Conservation (phyloP, 2,888 invertebrate species). For the Leptodirus hochenwartii region DNA sequence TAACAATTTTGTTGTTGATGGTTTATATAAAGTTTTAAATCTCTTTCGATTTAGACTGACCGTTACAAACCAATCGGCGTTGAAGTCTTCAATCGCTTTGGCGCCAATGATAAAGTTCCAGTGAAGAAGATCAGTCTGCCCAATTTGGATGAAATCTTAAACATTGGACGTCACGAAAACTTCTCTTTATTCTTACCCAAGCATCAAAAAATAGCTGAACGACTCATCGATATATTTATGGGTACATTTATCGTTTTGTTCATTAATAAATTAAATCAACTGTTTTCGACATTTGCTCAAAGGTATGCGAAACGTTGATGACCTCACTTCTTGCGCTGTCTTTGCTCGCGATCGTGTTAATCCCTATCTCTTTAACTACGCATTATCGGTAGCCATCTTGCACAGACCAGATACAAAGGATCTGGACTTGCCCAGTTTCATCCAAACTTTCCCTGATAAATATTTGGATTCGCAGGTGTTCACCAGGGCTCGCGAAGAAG, state of each 20-base stretch:
- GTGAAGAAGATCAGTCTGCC: slow-evolving; percentile 37
- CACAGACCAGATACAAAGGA: slow-evolving; percentile 55
- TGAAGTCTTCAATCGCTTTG: slow-evolving; percentile 41
- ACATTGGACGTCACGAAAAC: slow-evolving; percentile 37
- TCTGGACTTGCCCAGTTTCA: slow-evolving; percentile 51
- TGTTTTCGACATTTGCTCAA: not conserved
- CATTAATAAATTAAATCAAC: too few species aligned
- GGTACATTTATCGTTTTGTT: slow-evolving; percentile 15
- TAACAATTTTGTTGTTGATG: too few species aligned
- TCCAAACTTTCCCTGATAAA: slow-evolving; percentile 65
- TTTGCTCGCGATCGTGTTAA: slow-evolving; percentile 58
- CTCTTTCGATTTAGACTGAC: slow-evolving; percentile 27
- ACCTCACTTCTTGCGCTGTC: slow-evolving; percentile 49
- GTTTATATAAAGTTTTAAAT: too few species aligned
- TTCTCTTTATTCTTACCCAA: slow-evolving; percentile 59
- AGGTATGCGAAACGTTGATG: slow-evolving; percentile 49
- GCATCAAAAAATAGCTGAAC: slow-evolving; percentile 51
- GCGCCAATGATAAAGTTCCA: slow-evolving; percentile 31
- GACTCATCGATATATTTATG: slow-evolving; percentile 50
- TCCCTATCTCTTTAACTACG: slow-evolving; percentile 65
- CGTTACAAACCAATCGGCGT: slow-evolving; percentile 37
- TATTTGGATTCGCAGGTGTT: slow-evolving; percentile 61
- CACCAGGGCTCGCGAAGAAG: slow-evolving; percentile 47
- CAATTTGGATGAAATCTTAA: slow-evolving; percentile 34
- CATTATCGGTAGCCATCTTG: slow-evolving; percentile 54